These are phyloP conservation scores for Bombus waltoni DNA, from an alignment of 1,140 invertebrate genomes.

Conservation along the genomic window DNA sequence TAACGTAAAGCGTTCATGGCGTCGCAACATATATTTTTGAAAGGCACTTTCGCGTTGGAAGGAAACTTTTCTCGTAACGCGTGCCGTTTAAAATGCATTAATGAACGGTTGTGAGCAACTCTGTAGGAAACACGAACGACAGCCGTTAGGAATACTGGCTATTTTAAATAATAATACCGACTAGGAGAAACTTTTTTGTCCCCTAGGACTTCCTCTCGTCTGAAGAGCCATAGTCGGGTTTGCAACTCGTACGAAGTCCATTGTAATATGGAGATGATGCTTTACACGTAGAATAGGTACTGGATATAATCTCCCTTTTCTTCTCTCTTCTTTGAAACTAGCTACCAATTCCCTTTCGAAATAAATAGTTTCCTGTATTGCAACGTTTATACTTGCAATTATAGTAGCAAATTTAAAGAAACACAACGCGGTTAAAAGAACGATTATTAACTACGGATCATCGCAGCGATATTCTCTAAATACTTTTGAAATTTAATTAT, in stretches of 20 bases:
- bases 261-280: background rate
- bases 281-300: background rate
- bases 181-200: constrained; percentile 1
- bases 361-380: too few species aligned
- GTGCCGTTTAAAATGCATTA: constrained; percentile 19
- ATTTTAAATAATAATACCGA: constrained; percentile 23
- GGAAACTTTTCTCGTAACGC: constrained; percentile 11
- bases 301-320: too few species aligned
- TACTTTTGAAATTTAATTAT: too few species aligned
- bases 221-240: background rate
- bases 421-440: too few species aligned
- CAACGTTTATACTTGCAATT: too few species aligned
- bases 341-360: too few species aligned
- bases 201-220: background rate
- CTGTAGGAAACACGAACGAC: constrained; percentile 10
- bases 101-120: background rate
- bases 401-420: too few species aligned
- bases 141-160: background rate
- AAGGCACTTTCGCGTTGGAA: constrained; percentile 7
- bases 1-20: background rate
- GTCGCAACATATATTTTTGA: background rate
- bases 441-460: too few species aligned
- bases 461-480: too few species aligned
- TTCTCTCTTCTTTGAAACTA: too few species aligned
- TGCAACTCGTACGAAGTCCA: too few species aligned